phyloP scores from a whole-genome alignment of 2,797 vertebrate species.

The Dromococcyx pavoninus region DNA sequence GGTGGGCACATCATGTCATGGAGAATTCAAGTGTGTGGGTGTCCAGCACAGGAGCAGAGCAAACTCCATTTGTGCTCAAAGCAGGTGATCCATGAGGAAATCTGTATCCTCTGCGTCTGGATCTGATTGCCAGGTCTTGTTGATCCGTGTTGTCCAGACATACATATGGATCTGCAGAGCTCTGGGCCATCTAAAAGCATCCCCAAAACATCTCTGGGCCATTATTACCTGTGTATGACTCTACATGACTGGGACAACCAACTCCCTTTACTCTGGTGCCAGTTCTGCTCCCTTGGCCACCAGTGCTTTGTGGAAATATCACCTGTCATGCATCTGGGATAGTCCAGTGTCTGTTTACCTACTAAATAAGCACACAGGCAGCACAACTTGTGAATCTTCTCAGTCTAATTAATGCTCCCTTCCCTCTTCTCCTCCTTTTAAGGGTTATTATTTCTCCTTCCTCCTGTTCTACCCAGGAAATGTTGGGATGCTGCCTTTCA shows the following conservation, averaged over 20 bases:
- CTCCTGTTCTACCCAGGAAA: neutral
- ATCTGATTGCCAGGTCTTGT: neutral
- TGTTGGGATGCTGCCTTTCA: neutral
- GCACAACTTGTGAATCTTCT: neutral
- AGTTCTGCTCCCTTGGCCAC: accelerated
- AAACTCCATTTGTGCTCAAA: neutral
- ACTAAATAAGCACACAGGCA: neutral
- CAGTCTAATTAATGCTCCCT: neutral
- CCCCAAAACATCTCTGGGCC: neutral
- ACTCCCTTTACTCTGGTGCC: neutral
- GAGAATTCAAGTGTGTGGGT: accelerated
- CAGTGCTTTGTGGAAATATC: neutral
- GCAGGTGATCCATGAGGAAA: neutral
- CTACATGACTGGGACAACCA: neutral
- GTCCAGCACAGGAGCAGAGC: accelerated
- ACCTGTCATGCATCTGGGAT: too few relatives aligned
- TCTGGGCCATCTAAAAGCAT: neutral
- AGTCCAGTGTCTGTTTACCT: neutral
- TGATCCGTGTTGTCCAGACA: accelerated
- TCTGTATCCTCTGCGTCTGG: neutral
- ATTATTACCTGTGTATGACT: neutral
- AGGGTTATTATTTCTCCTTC: neutral
- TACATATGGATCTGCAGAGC: neutral
- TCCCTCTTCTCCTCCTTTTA: neutral
- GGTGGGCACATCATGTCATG: neutral